Evolutionary conservation across 2,888 invertebrate genomes (phyloP).

Genomic region (Scaptodrosophila latifasciaeformis): DNA sequence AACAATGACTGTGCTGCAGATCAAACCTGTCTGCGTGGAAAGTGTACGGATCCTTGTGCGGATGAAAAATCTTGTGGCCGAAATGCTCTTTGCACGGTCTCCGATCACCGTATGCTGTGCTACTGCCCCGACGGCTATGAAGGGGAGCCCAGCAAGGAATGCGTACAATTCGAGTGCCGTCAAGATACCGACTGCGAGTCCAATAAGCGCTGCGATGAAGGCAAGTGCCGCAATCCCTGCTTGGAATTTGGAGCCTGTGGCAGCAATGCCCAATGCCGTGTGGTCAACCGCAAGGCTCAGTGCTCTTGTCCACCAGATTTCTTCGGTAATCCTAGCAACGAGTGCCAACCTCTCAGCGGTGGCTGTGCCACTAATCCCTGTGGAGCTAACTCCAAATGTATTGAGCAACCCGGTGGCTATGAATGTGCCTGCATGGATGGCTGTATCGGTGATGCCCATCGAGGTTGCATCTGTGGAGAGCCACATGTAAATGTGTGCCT

Average conservation of each 20-base stretch:
- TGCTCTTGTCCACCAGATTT: slow-evolving; percentile 86
- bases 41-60: slow-evolving; percentile 84
- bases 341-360: slow-evolving; percentile 82
- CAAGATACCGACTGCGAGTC: slow-evolving; percentile 85
- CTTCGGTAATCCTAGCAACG: slow-evolving; percentile 82
- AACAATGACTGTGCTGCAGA: slow-evolving; percentile 87
- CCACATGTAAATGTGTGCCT: slow-evolving; percentile 83
- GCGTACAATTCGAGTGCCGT: slow-evolving; percentile 85
- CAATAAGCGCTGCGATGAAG: slow-evolving; percentile 84
- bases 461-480: slow-evolving; percentile 86
- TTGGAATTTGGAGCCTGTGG: slow-evolving; percentile 86
- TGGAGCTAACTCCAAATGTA: slow-evolving; percentile 88
- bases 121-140: slow-evolving; percentile 90
- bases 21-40: slow-evolving; percentile 82
- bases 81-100: slow-evolving; percentile 86
- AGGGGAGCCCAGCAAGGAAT: slow-evolving; percentile 86
- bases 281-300: slow-evolving; percentile 84
- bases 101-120: slow-evolving; percentile 88
- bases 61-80: slow-evolving; percentile 83
- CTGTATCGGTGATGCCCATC: slow-evolving; percentile 87
- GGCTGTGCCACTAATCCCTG: slow-evolving; percentile 89
- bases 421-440: slow-evolving; percentile 88
- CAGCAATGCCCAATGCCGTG: slow-evolving; percentile 88
- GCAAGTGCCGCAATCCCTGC: slow-evolving; percentile 90
- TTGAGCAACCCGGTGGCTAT: slow-evolving; percentile 84